Evolutionary conservation across 2,888 invertebrate genomes (phyloP).

Genomic region (Sussaba pulchella): DNA sequence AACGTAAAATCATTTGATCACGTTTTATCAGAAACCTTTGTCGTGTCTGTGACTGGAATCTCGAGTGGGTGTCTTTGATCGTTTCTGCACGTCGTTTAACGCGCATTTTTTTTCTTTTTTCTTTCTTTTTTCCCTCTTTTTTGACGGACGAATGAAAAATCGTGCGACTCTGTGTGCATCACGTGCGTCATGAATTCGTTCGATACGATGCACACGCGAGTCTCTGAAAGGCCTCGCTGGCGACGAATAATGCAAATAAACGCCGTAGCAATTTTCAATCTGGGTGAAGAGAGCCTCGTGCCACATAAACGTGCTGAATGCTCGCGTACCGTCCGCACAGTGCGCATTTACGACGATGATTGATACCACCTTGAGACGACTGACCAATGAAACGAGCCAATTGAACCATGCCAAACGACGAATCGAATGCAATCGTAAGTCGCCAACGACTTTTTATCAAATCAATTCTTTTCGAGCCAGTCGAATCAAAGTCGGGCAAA

Average conservation of each 20-base stretch:
- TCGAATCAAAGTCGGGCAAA: background rate
- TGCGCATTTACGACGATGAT: constrained; percentile 35
- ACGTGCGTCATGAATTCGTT: background rate
- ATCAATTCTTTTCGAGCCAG: background rate
- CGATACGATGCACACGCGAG: background rate
- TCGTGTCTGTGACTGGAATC: constrained; percentile 7
- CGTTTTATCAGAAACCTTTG: constrained; percentile 40
- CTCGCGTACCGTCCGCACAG: background rate
- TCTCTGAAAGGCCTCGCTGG: background rate
- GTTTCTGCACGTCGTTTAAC: constrained; percentile 31
- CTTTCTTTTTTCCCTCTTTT: too few relatives aligned
- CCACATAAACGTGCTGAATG: background rate
- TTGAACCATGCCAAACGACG: constrained; percentile 52
- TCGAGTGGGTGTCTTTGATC: background rate
- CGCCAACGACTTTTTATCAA: constrained; percentile 1
- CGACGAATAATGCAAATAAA: constrained; percentile 33
- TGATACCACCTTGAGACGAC: constrained; percentile 57
- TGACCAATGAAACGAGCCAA: constrained; percentile 52
- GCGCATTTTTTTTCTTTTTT: too few relatives aligned
- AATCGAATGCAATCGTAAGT: constrained; percentile 41
- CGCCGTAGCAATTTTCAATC: constrained; percentile 13
- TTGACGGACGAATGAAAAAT: background rate
- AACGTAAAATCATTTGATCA: constrained; percentile 11
- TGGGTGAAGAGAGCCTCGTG: background rate
- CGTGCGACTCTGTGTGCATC: background rate